phyloP scores from a whole-genome alignment of 2,888 invertebrate genomes.

The Chymomyza fuscimana region DNA sequence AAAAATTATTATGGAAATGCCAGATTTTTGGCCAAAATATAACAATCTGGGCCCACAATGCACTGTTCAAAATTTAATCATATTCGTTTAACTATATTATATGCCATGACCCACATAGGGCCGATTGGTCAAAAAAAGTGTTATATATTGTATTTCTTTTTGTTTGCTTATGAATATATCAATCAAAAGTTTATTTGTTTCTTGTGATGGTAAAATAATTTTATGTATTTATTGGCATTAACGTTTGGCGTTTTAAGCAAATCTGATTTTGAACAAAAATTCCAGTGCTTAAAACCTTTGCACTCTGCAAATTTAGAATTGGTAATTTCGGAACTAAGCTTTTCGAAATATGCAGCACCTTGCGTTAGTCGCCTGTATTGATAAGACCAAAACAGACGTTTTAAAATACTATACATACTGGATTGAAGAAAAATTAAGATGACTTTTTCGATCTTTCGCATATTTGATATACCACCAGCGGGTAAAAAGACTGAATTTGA shows the following conservation, averaged over 20 bases:
- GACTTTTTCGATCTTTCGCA: conserved; percentile 13
- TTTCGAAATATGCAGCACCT: neutral
- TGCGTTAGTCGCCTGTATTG: neutral
- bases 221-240: neutral
- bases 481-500: conserved; percentile 1
- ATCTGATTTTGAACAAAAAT: no score
- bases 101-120: no score
- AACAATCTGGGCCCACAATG: no score
- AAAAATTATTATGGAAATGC: no score
- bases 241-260: neutral
- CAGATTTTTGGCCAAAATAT: no score
- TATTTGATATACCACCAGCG: conserved; percentile 28
- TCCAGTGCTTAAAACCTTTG: neutral
- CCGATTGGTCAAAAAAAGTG: no score
- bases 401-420: neutral
- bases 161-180: no score
- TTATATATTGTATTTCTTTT: no score
- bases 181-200: no score
- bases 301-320: neutral
- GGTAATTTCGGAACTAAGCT: neutral
- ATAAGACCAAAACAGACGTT: neutral
- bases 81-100: no score
- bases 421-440: neutral
- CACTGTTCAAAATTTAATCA: no score
- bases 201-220: neutral